Evolutionary conservation across 1,140 invertebrate genomes (phyloP), one percentile per base, ranked within the genome.

Genomic region (Mactra quadrangularis): DNA sequence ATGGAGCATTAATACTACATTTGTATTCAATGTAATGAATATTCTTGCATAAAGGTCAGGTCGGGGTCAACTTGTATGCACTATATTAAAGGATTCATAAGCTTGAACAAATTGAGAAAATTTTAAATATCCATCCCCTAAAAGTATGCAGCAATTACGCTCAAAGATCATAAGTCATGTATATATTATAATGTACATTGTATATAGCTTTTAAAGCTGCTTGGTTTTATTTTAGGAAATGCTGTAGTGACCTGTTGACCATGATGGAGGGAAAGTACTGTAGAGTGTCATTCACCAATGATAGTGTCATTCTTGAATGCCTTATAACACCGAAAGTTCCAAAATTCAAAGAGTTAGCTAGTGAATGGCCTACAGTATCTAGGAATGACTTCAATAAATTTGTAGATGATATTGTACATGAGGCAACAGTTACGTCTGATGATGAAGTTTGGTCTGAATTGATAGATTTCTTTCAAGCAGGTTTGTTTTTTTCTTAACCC

Each of bases 381-480:
- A 68, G 64, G 47, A 3, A 9, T 68, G 29, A 31, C 47, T 22
- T 68, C 33, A 22, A 50, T 6, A 47, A 31, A 2, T 68, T 29
- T 13, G 15, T 68, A 25, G 3, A 13, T 3, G 64, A 50, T 29
- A 68, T n/a, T 17, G 22, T 68, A 13, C 7, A 31, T 13, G 64
- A 68, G 47, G 47, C 22, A 68, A 27, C 22, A 1, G 3, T 68
- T 15, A 3, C n/a, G 22, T 47, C 64, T 25, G 31, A 29, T 52
- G 64, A 68, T 13, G 13, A 68, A 27, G 64, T 68, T 15, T 68
- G 64, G 64, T 22, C 9, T 2, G 64, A 68, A 17, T 41, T 68
- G 41, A 31, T 68, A 25, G 25, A 50, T 15, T 68, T 29, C 41
- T 52, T 68, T 19, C 25, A 64, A 7, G 22, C 35, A 45, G 60